Conservation (phyloP, 2,113 vertebrate genomes). For the Forbesichthys papilliferus region DNA sequence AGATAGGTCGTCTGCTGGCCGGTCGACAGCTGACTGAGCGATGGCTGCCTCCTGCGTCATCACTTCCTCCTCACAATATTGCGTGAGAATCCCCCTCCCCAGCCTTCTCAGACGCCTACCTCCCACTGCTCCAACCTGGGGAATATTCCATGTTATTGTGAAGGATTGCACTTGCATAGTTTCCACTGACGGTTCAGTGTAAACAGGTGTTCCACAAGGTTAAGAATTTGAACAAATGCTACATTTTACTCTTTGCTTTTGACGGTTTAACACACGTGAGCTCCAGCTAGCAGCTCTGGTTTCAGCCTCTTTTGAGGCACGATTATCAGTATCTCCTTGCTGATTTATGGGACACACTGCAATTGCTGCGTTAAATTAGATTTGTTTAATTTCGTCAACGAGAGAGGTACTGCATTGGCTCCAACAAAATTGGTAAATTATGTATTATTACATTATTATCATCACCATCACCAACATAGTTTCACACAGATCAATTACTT, state of each 20-base stretch:
- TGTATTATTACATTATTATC: too few relatives aligned
- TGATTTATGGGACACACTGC: neutral
- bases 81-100: constrained; percentile 4
- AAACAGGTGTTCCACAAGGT: constrained; percentile 23
- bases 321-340: neutral
- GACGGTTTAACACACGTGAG: neutral
- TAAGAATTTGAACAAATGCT: constrained; percentile 12
- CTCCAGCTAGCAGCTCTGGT: neutral
- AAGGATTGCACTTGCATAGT: constrained; percentile 36
- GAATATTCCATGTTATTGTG: constrained; percentile 57
- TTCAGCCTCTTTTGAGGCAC: neutral
- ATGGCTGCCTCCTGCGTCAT: constrained; percentile 65
- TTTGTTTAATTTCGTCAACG: too few relatives aligned
- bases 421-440: neutral
- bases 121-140: constrained; percentile 17
- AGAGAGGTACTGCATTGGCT: neutral
- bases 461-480: too few relatives aligned
- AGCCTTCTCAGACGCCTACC: constrained; percentile 45
- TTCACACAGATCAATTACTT: too few relatives aligned
- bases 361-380: neutral
- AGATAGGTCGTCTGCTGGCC: constrained; percentile 42
- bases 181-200: constrained; percentile 42
- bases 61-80: constrained; percentile 67
- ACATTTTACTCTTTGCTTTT: neutral
- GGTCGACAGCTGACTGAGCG: constrained; percentile 53